Base-by-base conservation (phyloP, 2,113 vertebrate species). In the Polypterus senegalus region DNA sequence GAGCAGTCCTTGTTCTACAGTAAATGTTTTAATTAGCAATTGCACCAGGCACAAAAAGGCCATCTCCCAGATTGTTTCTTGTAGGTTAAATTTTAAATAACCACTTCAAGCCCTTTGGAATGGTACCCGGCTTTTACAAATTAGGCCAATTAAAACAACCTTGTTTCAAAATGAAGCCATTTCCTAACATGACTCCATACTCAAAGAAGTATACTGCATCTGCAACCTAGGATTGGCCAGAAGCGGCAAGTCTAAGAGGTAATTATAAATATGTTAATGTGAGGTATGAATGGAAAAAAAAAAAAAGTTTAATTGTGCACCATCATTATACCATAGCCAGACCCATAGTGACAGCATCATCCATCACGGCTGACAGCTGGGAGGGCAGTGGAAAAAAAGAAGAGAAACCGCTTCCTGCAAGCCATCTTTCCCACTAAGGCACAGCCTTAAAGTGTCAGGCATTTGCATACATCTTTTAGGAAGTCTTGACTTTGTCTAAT, bases 291-390 rank as follows among this genome's bases (percentile, higher is more conserved):
- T 66, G 58, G 63, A 49, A 44, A 58, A 46, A 45, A 58, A 27
- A 27, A 27, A 58, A 51, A 60, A 66, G 62, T 73, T 79, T 82
- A 81, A 82, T 78, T 78, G 78, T 71, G 74, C 73, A 63, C 67
- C 71, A 73, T 67, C 62, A 71, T 73, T 75, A 69, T 66, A 47
- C 63, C 71, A 78, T 83, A 85, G 76, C 78, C 77, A 78, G 76
- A 63, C 65, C 71, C 72, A 77, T 77, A 73, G 67, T 70, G 70
- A 69, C 54, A 73, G 60, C 71, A 74, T 65, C 77, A 81, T 83
- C 76, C 70, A 79, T 83, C 81, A 81, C 69, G 71, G 71, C 64
- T 79, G 81, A 83, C 79, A 79, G 71, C 75, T 68, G 69, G 71
- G 71, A 75, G 65, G 55, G 51, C 60, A 60, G 64, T 54, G 61